Conservation (phyloP, 2,888 invertebrate genomes). For the Lochmaea crataegi region DNA sequence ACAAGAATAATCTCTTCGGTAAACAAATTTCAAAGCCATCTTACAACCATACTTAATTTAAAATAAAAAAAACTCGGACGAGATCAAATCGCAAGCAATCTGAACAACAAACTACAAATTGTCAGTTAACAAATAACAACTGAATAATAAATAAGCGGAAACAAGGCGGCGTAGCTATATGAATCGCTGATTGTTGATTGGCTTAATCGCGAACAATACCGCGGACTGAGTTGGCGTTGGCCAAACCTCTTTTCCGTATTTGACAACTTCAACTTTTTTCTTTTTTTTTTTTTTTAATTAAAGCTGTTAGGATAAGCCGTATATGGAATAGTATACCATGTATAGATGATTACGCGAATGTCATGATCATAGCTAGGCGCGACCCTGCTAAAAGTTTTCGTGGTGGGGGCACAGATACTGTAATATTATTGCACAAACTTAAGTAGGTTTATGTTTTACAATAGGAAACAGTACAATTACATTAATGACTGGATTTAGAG, state of each 20-base stretch:
- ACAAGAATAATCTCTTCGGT: too few relatives aligned
- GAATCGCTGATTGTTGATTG: conserved; percentile 39
- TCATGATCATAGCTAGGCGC: conserved; percentile 21
- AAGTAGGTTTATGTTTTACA: too few relatives aligned
- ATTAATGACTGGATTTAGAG: too few relatives aligned
- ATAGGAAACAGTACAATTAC: too few relatives aligned
- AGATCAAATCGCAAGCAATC: conserved; percentile 41
- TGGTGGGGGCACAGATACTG: too few relatives aligned
- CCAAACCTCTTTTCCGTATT: conserved; percentile 54
- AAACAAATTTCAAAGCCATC: too few relatives aligned
- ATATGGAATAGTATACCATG: conserved; percentile 32
- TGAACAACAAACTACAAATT: conserved; percentile 45
- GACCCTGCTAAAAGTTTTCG: background rate
- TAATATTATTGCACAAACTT: too few relatives aligned
- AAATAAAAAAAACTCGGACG: conserved; percentile 26
- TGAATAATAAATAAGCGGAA: conserved; percentile 42
- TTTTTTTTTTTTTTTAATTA: conserved; percentile 30
- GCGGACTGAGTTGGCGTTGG: conserved; percentile 52
- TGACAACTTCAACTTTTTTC: conserved; percentile 38
- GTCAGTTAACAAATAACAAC: conserved; percentile 40
- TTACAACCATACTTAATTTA: conserved; percentile 13
- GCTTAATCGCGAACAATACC: conserved; percentile 44
- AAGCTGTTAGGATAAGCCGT: conserved; percentile 39
- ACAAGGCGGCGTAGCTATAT: conserved; percentile 39
- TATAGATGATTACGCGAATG: conserved; percentile 23